Percentiles rank a stretch among this genome's conserved stretches.
Conservation (phyloP, 2,113 vertebrate genomes). For the Oriolus oriolus region DNA sequence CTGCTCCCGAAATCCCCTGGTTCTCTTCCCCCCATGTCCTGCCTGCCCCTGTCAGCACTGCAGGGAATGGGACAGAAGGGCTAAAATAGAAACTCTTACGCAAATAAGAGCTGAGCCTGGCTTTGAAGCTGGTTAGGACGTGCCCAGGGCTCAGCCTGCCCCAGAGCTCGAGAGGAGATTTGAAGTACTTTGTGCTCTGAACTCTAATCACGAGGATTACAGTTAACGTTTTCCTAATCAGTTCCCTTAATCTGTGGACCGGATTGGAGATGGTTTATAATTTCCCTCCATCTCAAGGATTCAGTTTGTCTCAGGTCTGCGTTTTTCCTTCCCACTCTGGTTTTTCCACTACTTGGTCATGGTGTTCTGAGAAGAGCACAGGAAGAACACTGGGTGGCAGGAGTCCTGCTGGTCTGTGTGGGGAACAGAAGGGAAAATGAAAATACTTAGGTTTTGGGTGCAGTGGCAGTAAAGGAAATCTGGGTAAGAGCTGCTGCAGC, state of each 20-base stretch:
- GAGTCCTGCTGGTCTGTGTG: neutral
- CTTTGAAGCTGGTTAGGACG: neutral
- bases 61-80: neutral
- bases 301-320: neutral
- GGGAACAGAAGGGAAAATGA: neutral
- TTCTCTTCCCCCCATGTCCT: neutral
- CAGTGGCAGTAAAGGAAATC: neutral
- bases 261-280: neutral
- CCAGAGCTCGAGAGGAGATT: conserved; percentile 12
- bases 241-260: neutral
- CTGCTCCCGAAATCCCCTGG: neutral
- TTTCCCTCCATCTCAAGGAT: neutral
- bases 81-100: conserved; percentile 26
- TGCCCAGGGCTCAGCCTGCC: neutral
- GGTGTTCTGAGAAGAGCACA: neutral
- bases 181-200: conserved; percentile 2
- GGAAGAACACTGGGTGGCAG: neutral
- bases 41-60: neutral
- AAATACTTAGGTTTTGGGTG: neutral
- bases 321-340: neutral
- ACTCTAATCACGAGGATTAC: neutral
- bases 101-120: neutral
- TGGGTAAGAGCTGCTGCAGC: neutral
- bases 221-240: neutral
- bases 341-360: neutral